Conservation (phyloP, 2,888 invertebrate genomes). For the Meiosimyza platycephala region DNA sequence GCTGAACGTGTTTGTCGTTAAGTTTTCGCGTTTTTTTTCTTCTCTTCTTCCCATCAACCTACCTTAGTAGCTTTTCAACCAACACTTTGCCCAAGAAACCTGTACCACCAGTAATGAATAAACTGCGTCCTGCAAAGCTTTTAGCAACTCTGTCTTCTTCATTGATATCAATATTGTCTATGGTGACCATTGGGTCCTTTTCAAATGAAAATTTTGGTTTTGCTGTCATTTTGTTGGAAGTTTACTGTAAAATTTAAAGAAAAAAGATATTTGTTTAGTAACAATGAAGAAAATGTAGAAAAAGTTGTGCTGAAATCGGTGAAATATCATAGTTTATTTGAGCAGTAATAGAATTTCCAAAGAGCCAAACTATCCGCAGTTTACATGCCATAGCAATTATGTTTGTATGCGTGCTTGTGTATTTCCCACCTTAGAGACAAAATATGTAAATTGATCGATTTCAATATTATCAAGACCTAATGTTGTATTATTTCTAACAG, state of each 20-base stretch:
- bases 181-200: conserved; percentile 52
- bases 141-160: conserved; percentile 65
- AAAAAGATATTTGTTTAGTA: conserved; percentile 1
- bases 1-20: too few species aligned
- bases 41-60: conserved; percentile 36
- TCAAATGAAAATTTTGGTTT: conserved; percentile 61
- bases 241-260: background rate
- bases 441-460: too few species aligned
- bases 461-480: too few species aligned
- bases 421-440: too few species aligned
- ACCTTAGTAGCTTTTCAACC: conserved; percentile 66
- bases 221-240: conserved; percentile 50
- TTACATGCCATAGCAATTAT: too few species aligned
- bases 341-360: too few species aligned
- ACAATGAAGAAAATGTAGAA: background rate
- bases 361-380: too few species aligned
- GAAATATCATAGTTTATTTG: background rate
- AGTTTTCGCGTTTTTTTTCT: background rate
- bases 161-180: conserved; percentile 53
- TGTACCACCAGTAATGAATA: conserved; percentile 67
- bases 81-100: conserved; percentile 68
- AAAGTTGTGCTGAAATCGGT: background rate
- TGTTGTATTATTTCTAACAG: too few species aligned
- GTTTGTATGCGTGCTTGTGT: too few species aligned
- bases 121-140: conserved; percentile 60